Evolutionary conservation across 2,888 invertebrate species (phyloP).

Genomic region (Heliconius ethilla): DNA sequence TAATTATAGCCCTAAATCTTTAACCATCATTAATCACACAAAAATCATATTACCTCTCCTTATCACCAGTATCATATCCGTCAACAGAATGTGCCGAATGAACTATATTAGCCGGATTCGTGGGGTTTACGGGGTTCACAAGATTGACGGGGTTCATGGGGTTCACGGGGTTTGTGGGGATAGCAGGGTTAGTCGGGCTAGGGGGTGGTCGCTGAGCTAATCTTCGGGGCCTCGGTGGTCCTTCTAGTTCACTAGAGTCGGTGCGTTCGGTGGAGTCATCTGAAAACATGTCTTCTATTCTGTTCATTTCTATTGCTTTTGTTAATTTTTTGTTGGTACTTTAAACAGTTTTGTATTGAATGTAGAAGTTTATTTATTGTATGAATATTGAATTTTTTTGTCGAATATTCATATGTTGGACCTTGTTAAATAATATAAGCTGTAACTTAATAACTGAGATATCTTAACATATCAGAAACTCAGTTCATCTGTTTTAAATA

Average conservation of each 20-base stretch:
- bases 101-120: constrained; percentile 1
- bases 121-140: neutral
- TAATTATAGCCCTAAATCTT: no score
- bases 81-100: neutral
- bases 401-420: no score
- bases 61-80: constrained; percentile 12
- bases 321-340: neutral
- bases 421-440: no score
- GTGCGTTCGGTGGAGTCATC: constrained; percentile 72
- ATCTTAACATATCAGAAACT: no score
- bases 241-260: constrained; percentile 64
- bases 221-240: constrained; percentile 56
- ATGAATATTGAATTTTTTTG: no score
- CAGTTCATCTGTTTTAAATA: no score
- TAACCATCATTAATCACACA: no score
- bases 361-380: no score
- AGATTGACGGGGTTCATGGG: neutral
- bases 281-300: constrained; percentile 47
- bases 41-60: neutral
- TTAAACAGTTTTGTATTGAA: no score
- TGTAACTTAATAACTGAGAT: no score
- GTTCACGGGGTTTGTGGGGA: neutral
- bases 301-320: constrained; percentile 32
- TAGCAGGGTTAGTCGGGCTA: constrained; percentile 4
- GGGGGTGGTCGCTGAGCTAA: constrained; percentile 55